Base-by-base conservation (phyloP, 2,113 vertebrate species). In the Proterorhinus semilunaris region DNA sequence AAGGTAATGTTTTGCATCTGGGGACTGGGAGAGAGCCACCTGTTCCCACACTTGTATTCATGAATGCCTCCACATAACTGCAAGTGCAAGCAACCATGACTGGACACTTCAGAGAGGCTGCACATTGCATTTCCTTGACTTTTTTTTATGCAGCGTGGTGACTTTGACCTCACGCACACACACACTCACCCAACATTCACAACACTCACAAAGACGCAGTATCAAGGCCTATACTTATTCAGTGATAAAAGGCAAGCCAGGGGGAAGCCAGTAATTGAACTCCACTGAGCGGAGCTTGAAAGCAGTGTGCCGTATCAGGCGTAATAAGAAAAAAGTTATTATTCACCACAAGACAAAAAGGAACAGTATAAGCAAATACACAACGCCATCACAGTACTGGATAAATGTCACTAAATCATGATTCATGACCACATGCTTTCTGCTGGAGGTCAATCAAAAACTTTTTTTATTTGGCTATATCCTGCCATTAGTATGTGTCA, bases 211-310 rank as follows among this genome's bases (percentile, higher is more conserved):
- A 61, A 75, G 46, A 80, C 69, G 76, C 62, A 82, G 65, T 83
- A 76, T 80, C 62, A 15, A 36, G 54, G 17, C 54, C 78, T 62
- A 68, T 79, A 85, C 79, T 86, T 87, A 88, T 85, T 79, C 75
- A 69, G 76, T 83, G 85, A 87, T 86, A 90, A 88, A 86, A 85
- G 71, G 80, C 51, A 17, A 80, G 88, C 85, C 83, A 83, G 82
- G 79, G 78, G 82, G 82, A 88, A 76, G 70, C 75, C 69, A 79
- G 80, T 90, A 90, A 88, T 88, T 90, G 86, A 90, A 87, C 85
- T 90, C 80, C 78, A 82, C 82, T 79, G 72, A 81, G 83, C 72
- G 66, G 75, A 85, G 85, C 81, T 81, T 84, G 73, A 75, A 82
- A 87, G 85, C 80, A 82, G 58, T 69, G 43, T 79, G 85, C 86